Evolutionary conservation across 2,888 invertebrate genomes (phyloP).

Genomic region (Eueremaeus valkanovi): DNA sequence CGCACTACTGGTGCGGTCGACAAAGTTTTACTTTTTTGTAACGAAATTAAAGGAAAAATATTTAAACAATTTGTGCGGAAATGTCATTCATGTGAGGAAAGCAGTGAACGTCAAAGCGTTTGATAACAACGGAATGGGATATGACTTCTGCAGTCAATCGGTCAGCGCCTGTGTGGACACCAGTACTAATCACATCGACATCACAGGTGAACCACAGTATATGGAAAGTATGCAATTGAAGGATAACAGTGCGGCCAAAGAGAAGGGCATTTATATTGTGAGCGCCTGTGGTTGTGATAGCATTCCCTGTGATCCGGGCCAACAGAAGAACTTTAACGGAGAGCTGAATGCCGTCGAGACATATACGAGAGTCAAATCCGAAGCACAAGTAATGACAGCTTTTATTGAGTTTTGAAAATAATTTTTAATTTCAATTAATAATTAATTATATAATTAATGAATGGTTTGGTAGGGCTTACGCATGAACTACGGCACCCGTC

Average conservation of each 20-base stretch:
- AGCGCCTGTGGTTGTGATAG: constrained; percentile 76
- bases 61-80: too few relatives aligned
- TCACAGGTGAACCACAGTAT: constrained; percentile 87
- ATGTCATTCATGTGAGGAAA: too few relatives aligned
- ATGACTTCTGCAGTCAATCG: too few relatives aligned
- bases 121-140: too few relatives aligned
- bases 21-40: too few relatives aligned
- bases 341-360: constrained; percentile 65
- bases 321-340: constrained; percentile 52
- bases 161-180: constrained; percentile 79
- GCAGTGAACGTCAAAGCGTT: too few relatives aligned
- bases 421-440: not conserved
- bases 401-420: not conserved
- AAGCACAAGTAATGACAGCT: constrained; percentile 13
- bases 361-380: constrained; percentile 58
- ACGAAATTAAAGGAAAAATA: too few relatives aligned
- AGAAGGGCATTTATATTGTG: constrained; percentile 59
- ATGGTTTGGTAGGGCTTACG: constrained; percentile 54
- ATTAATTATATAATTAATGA: not conserved
- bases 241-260: constrained; percentile 61
- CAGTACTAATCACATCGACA: constrained; percentile 81
- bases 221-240: constrained; percentile 78
- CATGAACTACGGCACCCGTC: constrained; percentile 82
- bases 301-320: constrained; percentile 57
- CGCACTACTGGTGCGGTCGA: too few relatives aligned